These are phyloP conservation scores for Drosophila burlai DNA, from an alignment of 1,140 invertebrate genomes.

Conservation along the genomic window DNA sequence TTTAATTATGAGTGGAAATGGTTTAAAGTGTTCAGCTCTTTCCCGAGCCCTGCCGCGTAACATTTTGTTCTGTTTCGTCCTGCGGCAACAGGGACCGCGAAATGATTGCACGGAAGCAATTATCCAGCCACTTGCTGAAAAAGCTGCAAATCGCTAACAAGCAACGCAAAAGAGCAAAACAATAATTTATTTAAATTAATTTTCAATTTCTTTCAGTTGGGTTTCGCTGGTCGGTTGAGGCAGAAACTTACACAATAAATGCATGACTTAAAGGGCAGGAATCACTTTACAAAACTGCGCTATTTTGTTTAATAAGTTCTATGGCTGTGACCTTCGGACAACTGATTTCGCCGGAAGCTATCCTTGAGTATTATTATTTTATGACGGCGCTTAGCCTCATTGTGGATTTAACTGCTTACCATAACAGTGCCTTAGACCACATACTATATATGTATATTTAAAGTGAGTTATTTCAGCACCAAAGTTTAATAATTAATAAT, in stretches of 20 bases:
- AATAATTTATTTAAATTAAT: slow-evolving; percentile 68
- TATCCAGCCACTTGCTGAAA: slow-evolving; percentile 55
- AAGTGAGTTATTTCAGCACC: not conserved
- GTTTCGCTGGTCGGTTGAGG: not conserved
- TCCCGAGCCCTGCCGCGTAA: not conserved
- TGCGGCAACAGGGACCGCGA: not conserved
- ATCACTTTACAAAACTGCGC: slow-evolving; percentile 3
- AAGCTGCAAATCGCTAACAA: slow-evolving; percentile 41
- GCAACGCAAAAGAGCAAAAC: slow-evolving; percentile 60
- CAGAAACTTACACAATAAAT: slow-evolving; percentile 12
- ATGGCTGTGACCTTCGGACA: not conserved
- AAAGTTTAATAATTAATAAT: not conserved
- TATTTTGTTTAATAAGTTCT: not conserved
- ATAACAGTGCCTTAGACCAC: not conserved
- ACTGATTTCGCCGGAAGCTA: not conserved
- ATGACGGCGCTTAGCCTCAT: too few species aligned
- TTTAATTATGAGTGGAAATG: slow-evolving; percentile 62
- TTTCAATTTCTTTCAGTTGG: slow-evolving; percentile 24
- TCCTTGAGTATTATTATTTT: slow-evolving; percentile 3
- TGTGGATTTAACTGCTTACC: not conserved
- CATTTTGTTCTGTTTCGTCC: slow-evolving; percentile 7
- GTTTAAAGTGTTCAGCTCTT: slow-evolving; percentile 22
- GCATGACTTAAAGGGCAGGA: not conserved
- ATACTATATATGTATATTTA: too few species aligned
- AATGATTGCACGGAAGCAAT: slow-evolving; percentile 51